A percentile compares a stretch with the other conserved stretches of the same genome.
Conservation (phyloP, 2,113 vertebrate species). For the Stomatorhinus ivindoensis region DNA sequence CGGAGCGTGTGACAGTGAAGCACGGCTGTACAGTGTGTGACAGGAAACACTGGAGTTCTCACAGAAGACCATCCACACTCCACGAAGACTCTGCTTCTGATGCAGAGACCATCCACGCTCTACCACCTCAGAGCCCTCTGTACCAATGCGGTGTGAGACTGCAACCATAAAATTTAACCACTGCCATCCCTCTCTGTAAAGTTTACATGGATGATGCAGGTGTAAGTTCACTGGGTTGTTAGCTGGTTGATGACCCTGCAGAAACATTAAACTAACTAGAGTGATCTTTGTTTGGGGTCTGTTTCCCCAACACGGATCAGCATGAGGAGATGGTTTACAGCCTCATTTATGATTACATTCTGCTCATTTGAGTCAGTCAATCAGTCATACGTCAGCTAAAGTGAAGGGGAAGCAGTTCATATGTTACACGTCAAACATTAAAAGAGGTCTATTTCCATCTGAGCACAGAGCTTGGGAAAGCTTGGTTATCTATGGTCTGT, state of each 20-base stretch:
- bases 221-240: neutral
- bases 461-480: neutral
- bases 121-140: neutral
- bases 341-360: neutral
- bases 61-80: neutral
- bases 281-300: neutral
- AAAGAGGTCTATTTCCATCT: neutral
- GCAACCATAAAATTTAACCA: neutral
- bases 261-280: neutral
- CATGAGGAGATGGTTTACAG: neutral
- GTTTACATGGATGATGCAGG: neutral
- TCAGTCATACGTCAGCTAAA: neutral
- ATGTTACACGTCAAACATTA: neutral
- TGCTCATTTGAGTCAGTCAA: neutral
- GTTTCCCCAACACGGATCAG: neutral
- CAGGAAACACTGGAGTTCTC: neutral
- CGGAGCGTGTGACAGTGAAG: neutral
- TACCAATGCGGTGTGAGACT: neutral
- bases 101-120: neutral
- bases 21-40: neutral
- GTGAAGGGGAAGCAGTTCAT: neutral
- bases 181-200: neutral
- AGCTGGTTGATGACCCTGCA: neutral
- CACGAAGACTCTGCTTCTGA: neutral
- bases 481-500: neutral